phyloP scores from a whole-genome alignment of 2,888 invertebrate genomes.

The Spilosoma lubricipeda region DNA sequence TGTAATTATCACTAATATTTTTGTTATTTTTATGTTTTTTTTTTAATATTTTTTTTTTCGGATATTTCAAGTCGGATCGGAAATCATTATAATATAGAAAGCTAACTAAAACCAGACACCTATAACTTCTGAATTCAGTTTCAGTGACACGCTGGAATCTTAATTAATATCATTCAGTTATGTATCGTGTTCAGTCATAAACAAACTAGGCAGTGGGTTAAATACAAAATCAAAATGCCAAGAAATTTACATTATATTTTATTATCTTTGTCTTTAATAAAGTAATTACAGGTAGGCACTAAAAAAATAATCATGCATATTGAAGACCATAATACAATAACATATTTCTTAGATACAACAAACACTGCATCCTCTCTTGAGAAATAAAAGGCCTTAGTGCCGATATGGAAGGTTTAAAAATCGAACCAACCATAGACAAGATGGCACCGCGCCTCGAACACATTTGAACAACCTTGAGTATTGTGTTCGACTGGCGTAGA shows the following conservation, averaged over 20 bases:
- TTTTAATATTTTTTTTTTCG: too few relatives aligned
- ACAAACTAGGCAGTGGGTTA: not conserved
- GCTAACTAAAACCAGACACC: too few relatives aligned
- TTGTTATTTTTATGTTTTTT: too few relatives aligned
- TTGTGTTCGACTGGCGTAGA: constrained; percentile 42
- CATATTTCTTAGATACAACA: constrained; percentile 82
- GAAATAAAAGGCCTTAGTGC: constrained; percentile 54
- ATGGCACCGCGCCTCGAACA: constrained; percentile 55
- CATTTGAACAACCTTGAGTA: constrained; percentile 50
- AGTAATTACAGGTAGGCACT: constrained; percentile 87
- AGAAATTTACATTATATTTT: constrained; percentile 83
- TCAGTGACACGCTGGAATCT: too few relatives aligned
- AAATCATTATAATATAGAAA: too few relatives aligned
- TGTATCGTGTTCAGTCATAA: too few relatives aligned
- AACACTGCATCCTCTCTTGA: constrained; percentile 67
- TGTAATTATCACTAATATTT: too few relatives aligned
- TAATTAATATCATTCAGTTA: too few relatives aligned
- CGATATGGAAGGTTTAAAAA: constrained; percentile 33
- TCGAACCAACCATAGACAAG: constrained; percentile 29
- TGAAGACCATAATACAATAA: constrained; percentile 84
- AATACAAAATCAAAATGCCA: constrained; percentile 56
- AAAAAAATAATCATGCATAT: constrained; percentile 86
- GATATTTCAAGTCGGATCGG: too few relatives aligned
- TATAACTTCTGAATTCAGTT: too few relatives aligned
- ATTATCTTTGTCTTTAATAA: constrained; percentile 87